phyloP scores from a whole-genome alignment of 2,797 vertebrate species.

The Notolabrus celidotus region DNA sequence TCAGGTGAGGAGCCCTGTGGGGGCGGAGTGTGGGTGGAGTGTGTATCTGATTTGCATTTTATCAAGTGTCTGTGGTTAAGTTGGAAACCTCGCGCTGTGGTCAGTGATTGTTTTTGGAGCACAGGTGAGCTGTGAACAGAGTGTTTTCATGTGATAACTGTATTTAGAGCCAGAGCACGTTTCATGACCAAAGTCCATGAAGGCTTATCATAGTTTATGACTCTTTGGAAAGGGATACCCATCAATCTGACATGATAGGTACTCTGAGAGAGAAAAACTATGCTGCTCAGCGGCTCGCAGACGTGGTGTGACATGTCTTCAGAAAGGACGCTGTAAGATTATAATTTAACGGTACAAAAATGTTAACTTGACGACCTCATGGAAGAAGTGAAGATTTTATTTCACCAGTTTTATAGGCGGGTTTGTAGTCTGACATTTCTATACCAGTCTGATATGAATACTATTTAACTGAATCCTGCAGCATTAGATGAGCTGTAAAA shows the following conservation, averaged over 20 bases:
- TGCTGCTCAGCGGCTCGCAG: background rate
- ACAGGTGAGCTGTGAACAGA: background rate
- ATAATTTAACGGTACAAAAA: background rate
- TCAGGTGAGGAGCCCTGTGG: background rate
- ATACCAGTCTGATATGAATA: conserved; percentile 6
- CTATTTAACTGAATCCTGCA: background rate
- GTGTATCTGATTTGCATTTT: background rate
- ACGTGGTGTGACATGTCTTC: conserved; percentile 9
- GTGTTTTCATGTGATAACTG: background rate
- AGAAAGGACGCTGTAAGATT: background rate
- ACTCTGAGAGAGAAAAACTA: background rate
- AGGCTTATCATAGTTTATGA: background rate
- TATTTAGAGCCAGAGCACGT: background rate
- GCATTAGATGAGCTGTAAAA: conserved; percentile 27
- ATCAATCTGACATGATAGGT: background rate
- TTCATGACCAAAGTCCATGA: background rate
- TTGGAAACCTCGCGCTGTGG: background rate
- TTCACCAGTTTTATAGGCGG: conserved; percentile 1
- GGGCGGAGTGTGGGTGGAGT: background rate
- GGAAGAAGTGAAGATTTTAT: conserved; percentile 1
- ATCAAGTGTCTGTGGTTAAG: background rate
- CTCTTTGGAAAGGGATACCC: background rate
- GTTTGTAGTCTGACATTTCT: background rate
- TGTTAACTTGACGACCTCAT: background rate
- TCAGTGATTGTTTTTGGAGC: background rate